Evolutionary conservation across 1,140 invertebrate genomes (phyloP).

Genomic region (Bradysia coprophila): DNA sequence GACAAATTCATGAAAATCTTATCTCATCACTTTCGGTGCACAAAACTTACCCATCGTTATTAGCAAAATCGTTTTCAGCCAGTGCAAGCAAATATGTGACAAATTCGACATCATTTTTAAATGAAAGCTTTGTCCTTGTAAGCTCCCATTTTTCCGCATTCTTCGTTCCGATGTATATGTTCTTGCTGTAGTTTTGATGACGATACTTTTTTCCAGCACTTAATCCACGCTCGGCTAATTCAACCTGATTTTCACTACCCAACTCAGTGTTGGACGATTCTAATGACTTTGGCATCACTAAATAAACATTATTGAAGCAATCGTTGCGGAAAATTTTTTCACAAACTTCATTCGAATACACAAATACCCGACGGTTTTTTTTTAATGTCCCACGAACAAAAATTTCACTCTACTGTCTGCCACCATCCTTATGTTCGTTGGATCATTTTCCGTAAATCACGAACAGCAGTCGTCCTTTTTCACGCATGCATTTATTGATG

Average conservation of each 20-base stretch:
- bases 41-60: constrained; percentile 9
- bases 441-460: background rate
- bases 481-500: constrained; percentile 2
- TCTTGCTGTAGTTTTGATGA: constrained; percentile 23
- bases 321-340: too few species aligned
- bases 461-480: background rate
- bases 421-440: background rate
- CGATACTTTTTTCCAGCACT: constrained; percentile 14
- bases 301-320: background rate
- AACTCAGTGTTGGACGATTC: background rate
- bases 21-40: background rate
- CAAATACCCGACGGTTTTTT: too few species aligned
- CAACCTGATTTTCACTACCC: background rate
- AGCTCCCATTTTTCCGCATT: constrained; percentile 27
- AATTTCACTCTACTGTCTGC: background rate
- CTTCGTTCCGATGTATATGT: constrained; percentile 25
- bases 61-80: constrained; percentile 20
- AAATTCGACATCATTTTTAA: constrained; percentile 27
- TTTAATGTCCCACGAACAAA: too few species aligned
- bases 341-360: too few species aligned
- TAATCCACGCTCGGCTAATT: background rate
- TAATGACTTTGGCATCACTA: background rate
- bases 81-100: constrained; percentile 25
- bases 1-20: too few species aligned
- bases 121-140: constrained; percentile 19